Conservation (phyloP, 2,113 vertebrate species). For the Himantopus leucocephalus region DNA sequence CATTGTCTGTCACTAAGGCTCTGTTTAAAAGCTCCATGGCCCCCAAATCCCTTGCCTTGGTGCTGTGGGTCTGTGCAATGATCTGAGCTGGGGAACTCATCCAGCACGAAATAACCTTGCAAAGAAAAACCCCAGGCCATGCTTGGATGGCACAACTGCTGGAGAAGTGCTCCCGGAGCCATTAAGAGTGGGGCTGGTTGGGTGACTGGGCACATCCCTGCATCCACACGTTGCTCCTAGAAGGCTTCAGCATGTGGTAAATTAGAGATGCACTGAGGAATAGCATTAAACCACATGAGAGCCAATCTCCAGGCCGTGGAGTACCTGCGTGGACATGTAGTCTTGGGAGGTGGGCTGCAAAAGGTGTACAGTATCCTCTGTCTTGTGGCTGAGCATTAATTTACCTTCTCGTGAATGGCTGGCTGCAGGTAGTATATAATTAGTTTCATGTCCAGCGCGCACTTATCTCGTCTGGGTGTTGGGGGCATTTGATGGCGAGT, state of each 20-base stretch:
- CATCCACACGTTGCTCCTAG: background rate
- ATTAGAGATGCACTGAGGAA: background rate
- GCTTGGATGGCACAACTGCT: rapidly evolving
- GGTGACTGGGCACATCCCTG: background rate
- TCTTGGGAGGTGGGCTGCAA: background rate
- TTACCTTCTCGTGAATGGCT: rapidly evolving
- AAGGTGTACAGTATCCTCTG: background rate
- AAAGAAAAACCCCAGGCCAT: background rate
- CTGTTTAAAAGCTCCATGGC: background rate
- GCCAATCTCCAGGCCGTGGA: rapidly evolving
- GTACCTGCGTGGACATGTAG: background rate
- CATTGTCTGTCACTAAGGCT: background rate
- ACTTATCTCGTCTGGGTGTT: background rate
- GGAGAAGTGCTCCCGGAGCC: background rate
- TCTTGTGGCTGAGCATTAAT: background rate
- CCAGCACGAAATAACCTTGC: background rate
- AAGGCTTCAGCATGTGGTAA: background rate
- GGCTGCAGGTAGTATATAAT: background rate
- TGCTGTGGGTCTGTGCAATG: background rate
- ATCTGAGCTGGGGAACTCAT: background rate
- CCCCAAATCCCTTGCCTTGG: background rate
- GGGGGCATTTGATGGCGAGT: background rate
- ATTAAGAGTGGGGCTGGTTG: background rate
- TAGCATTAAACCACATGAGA: background rate
- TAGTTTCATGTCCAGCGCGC: background rate